These are phyloP conservation scores for Thripadectes ignobilis DNA, from an alignment of 2,797 vertebrate species.

Conservation along the genomic window DNA sequence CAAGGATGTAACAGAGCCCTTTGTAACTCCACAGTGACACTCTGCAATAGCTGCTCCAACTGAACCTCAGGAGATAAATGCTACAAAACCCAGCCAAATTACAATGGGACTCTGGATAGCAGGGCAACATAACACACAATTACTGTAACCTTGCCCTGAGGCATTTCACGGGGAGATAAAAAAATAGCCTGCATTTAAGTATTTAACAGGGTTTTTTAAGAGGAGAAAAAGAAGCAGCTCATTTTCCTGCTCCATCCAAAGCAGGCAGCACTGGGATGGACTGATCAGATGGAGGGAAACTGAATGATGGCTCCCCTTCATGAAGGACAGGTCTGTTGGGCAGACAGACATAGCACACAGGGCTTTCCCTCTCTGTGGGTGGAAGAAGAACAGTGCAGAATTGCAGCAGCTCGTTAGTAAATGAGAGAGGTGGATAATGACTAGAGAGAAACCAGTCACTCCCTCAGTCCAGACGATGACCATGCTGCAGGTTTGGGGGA, in stretches of 20 bases:
- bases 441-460: not conserved
- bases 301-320: not conserved
- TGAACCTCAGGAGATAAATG: not conserved
- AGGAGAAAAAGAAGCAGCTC: not conserved
- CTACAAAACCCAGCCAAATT: not conserved
- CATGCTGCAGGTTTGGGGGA: accelerated
- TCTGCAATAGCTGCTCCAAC: not conserved
- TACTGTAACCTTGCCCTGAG: conserved; percentile 35
- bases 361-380: not conserved
- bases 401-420: not conserved
- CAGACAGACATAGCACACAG: not conserved
- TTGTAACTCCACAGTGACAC: not conserved
- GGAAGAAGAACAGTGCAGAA: not conserved
- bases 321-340: not conserved
- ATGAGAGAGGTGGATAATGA: not conserved
- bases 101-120: not conserved
- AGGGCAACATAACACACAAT: not conserved
- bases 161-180: not conserved
- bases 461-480: not conserved
- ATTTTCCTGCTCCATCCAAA: not conserved
- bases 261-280: not conserved
- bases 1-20: accelerated
- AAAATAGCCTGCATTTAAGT: not conserved
- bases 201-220: not conserved
- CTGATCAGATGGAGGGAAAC: not conserved